Conservation (phyloP, 2,113 vertebrate species). For the Pelecanus crispus region DNA sequence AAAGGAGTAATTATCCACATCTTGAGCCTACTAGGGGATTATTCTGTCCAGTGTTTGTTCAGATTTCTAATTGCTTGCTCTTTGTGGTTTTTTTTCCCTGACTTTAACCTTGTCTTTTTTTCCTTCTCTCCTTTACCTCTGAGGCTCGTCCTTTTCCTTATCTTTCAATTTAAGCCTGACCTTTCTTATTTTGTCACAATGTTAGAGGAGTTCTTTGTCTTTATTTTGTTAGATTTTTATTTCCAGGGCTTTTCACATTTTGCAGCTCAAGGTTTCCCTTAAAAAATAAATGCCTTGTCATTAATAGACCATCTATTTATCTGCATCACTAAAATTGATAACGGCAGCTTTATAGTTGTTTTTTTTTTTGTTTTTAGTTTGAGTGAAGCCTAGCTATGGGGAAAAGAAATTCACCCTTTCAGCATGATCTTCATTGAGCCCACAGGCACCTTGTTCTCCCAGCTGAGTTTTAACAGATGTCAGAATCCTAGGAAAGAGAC, state of each 20-base stretch:
- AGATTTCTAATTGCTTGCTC: neutral
- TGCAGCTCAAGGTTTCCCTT: neutral
- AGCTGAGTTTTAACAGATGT: neutral
- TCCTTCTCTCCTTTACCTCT: neutral
- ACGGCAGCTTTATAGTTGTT: neutral
- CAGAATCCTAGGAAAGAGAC: neutral
- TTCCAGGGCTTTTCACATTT: neutral
- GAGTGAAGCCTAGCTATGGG: neutral
- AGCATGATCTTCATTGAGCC: neutral
- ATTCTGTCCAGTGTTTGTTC: neutral
- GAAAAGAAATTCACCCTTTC: neutral
- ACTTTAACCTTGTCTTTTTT: neutral
- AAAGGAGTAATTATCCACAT: neutral
- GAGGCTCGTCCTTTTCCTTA: neutral
- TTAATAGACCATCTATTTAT: neutral
- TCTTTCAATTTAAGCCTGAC: neutral
- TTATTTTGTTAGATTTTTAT: neutral
- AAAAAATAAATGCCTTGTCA: neutral
- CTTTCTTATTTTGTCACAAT: neutral
- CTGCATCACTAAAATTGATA: neutral
- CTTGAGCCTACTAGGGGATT: neutral
- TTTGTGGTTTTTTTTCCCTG: fast-evolving
- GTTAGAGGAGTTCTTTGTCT: neutral
- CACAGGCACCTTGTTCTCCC: neutral
- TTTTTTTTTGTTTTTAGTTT: neutral